Percentiles rank a stretch among this genome's conserved stretches.
These are phyloP conservation scores for Danionella dracula DNA, from an alignment of 2,797 vertebrate genomes.

Conservation along the genomic window DNA sequence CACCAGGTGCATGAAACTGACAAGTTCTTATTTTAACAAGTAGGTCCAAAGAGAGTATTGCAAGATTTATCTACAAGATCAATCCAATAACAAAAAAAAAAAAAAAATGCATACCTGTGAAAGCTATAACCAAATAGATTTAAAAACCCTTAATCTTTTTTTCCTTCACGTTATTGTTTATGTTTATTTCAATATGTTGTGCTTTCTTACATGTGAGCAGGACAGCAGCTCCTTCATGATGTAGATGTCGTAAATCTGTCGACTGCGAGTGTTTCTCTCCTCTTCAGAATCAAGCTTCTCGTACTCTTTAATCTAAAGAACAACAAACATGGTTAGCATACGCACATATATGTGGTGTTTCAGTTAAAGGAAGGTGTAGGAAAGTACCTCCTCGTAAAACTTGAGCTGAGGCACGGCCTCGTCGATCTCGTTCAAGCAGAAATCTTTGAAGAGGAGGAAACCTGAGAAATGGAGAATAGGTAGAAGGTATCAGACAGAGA, in stretches of 20 bases:
- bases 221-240: slow-evolving; percentile 98
- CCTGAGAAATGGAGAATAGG: slow-evolving; percentile 63
- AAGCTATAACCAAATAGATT: too few species aligned
- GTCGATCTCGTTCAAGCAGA: slow-evolving; percentile 89
- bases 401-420: slow-evolving; percentile 94
- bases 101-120: too few species aligned
- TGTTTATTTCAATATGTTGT: too few species aligned
- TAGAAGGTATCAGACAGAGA: too few species aligned
- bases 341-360: background rate
- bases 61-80: too few species aligned
- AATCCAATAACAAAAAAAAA: too few species aligned
- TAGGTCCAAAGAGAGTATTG: too few species aligned
- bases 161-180: too few species aligned
- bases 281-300: slow-evolving; percentile 93
- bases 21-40: too few species aligned
- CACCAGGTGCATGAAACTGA: too few species aligned
- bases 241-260: slow-evolving; percentile 90
- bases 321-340: slow-evolving; percentile 4
- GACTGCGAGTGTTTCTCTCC: slow-evolving; percentile 80
- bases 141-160: too few species aligned
- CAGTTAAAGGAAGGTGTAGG: background rate
- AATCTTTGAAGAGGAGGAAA: slow-evolving; percentile 95
- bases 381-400: slow-evolving; percentile 92
- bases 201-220: slow-evolving; percentile 82
- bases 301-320: slow-evolving; percentile 91